Evolutionary conservation across 1,140 invertebrate species (phyloP), one percentile per base, ranked within the genome.

Genomic region (Drepana arcuata): DNA sequence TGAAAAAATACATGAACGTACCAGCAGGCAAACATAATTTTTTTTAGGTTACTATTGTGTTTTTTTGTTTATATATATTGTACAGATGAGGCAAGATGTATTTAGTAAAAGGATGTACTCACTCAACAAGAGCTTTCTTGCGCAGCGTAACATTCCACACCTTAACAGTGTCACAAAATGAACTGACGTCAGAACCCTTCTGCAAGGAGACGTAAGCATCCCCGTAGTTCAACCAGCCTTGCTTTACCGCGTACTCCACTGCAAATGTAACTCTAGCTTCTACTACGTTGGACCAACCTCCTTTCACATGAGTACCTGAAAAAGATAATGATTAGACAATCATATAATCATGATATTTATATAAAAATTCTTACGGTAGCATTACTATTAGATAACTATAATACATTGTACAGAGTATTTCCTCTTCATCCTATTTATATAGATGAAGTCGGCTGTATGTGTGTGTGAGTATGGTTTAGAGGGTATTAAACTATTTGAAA

Each of bases 171-270:
- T 75, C 68, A 26, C 68, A 70, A 40, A 59, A 72, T 0, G 53
- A 55, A 18, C 59, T 68, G 2, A 30, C 44, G 9, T 72, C 61
- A 7, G 36, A 14, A 2, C 41, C 42, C 23, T 60, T 53, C 28
- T 66, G 52, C 1, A 70, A 36, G 0, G 56, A 56, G 1, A 70
- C 44, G 24, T 75, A 75, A 5, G 28, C 46, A 21, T 75, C 71
- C 2, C 64, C 61, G 14, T 68, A 63, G 11, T 29, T 9, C 2
- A 68, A 34, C 46, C 53, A 60, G 2, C 44, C 51, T 13, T 38
- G 37, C 21, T 67, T 63, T 0, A 70, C 58, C 4, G 59, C 61
- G 13, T 57, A 61, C 12, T 68, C 50, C 27, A 69, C 30, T 3
- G 66, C 68, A 16, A 49, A 70, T 7, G 40, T 15, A n/a, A 66